Base-by-base conservation (phyloP, 2,113 vertebrate genomes). In the Panthera leo region DNA sequence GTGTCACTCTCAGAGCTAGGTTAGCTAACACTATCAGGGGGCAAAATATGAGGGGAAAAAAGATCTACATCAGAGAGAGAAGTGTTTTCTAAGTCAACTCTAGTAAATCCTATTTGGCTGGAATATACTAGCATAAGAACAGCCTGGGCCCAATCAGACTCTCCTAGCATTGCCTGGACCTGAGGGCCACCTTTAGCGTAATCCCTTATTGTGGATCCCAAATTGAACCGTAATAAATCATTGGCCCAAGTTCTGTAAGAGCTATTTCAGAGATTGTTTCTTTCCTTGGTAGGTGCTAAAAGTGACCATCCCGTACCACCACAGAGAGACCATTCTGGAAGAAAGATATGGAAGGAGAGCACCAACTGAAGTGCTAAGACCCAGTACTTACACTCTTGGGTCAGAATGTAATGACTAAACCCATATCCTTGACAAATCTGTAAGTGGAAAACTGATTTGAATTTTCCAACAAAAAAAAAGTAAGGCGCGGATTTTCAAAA, bases 401-500 rank as follows among this genome's bases (percentile, higher is more conserved):
- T 95, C 76, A 90, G 58, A 68, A 3, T 5, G 9, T n/a, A 71
- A 85, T 51, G 65, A 78, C 53, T 48, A 79, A 86, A 93, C 9
- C 15, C 71, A 63, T 15, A n/a, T 63, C 48, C 80, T 93, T 85
- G 42, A 90, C 34, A 85, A 71, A 76, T 45, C 15, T 2, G 12
- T 70, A 36, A 90, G 36, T 67, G 39, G 36, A 76, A 94, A 80
- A 76, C 5, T 73, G 45, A 82, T 3, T 89, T 42, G 2, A 48
- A 25, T 71, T 96, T 97, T 86, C 68, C 53, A 94, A 85, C 29
- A 79, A 85, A 45, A 85, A 53, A 80, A 94, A 89, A 79, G 39
- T 23, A 94, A 94, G 6, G 36, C 10, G 58, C 15, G 63, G 19
- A 63, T 82, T 94, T 94, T 96, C 61, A 93, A 89, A 97, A 95